Base-by-base conservation (phyloP, 2,888 invertebrate genomes). In the Agonum fuliginosum region DNA sequence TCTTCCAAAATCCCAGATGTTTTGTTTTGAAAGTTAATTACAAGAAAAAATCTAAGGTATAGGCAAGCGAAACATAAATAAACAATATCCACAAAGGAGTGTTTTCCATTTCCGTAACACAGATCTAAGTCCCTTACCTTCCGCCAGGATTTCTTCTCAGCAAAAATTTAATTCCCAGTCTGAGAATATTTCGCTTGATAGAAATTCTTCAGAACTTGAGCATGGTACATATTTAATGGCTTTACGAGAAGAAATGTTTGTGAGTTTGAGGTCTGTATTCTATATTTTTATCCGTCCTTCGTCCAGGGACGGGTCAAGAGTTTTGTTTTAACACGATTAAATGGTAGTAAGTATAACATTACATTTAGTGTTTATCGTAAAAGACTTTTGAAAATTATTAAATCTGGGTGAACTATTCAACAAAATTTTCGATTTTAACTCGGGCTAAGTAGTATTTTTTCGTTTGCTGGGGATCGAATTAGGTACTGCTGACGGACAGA, bases 91-190 rank as follows among this genome's bases (percentile, higher is more conserved):
- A 67, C 41, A 22, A 67, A 67, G 67, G 67, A 67, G 67, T 37
- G 41, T 67, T 67, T 67, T 67, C 67, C 69, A 73, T 12, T 79
- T 79, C 54, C 72, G 71, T 12, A 78, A 78, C 5, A 79, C 76
- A 14, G 78, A 69, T 24, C 75, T 75, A 14, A 79, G 12, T 73
- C 65, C 78, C n/a, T 14, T 71, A 19, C 51, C 72, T 22, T 51
- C 43, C 3, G 37, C 48, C 10, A 54, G 48, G 51, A 62, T 41
- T 67, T 67, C 24, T 72, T 72, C 5, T 2, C 19, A 30, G 54
- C 10, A 54, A 51, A 72, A 54, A 72, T 72, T 72, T 72, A 72
- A 72, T 72, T 72, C 72, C 72, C 54, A 37, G 30, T 54, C 54
- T 72, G 54, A 51, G 34, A 72, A 72, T 54, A 72, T 54, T 54